These are phyloP conservation scores for Limnephilus marmoratus DNA, from an alignment of 2,888 invertebrate species.

Conservation along the genomic window DNA sequence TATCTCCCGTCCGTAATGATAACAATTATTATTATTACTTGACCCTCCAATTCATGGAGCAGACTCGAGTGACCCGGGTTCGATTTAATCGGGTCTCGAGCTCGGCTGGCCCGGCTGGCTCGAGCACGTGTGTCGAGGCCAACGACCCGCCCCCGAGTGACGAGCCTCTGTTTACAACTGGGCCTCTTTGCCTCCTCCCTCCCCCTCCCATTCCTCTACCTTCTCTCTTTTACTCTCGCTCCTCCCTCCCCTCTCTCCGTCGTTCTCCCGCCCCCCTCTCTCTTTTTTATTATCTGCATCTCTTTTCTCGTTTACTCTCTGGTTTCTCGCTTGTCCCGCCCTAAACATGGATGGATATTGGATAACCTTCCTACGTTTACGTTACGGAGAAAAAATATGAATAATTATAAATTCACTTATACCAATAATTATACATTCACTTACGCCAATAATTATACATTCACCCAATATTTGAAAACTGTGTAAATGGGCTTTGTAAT, in stretches of 20 bases:
- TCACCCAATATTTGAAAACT: too few relatives aligned
- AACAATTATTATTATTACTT: background rate
- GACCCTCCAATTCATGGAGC: background rate
- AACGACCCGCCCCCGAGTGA: constrained; percentile 67
- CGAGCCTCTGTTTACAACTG: constrained; percentile 61
- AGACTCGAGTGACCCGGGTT: background rate
- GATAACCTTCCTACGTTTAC: background rate
- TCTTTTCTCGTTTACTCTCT: constrained; percentile 25
- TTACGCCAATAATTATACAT: too few relatives aligned
- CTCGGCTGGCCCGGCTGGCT: background rate
- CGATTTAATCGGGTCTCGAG: background rate
- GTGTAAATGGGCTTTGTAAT: too few relatives aligned
- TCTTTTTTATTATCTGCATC: constrained; percentile 19
- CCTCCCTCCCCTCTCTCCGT: constrained; percentile 34
- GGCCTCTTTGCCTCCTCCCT: constrained; percentile 36
- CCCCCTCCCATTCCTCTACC: constrained; percentile 15
- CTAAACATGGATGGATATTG: background rate
- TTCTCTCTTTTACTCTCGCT: constrained; percentile 36
- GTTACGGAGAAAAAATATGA: background rate
- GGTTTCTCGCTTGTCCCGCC: background rate
- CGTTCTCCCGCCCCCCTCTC: constrained; percentile 23
- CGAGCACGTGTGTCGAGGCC: constrained; percentile 66
- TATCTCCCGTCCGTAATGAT: background rate
- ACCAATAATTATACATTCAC: too few relatives aligned
- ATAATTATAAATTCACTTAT: too few relatives aligned